Percentiles rank a stretch among this genome's conserved stretches.
phyloP scores from a whole-genome alignment of 2,797 vertebrate species.

The Brotula barbata region DNA sequence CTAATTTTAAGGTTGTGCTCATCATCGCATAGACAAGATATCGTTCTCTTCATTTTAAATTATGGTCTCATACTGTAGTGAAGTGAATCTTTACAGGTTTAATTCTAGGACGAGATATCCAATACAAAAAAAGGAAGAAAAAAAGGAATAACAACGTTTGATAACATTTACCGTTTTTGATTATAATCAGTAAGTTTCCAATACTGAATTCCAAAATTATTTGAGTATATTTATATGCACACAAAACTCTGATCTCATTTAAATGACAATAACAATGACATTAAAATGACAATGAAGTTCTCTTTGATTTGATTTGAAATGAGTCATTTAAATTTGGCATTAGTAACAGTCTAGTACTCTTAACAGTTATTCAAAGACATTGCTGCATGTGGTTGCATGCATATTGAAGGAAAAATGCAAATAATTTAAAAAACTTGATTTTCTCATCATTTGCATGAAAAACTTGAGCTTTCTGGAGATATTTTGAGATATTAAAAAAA shows the following conservation, averaged over 20 bases:
- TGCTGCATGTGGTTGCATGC: too few relatives aligned
- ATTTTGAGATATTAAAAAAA: too few relatives aligned
- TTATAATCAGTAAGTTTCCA: neutral
- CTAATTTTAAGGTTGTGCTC: constrained; percentile 24
- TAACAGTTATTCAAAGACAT: too few relatives aligned
- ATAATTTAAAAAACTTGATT: too few relatives aligned
- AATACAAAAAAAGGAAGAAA: neutral
- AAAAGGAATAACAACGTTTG: constrained; percentile 11
- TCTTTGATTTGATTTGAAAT: too few relatives aligned
- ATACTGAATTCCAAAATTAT: neutral
- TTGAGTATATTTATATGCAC: constrained; percentile 12
- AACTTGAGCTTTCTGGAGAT: too few relatives aligned
- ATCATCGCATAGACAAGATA: constrained; percentile 20
- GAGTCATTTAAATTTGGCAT: too few relatives aligned
- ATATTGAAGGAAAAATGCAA: too few relatives aligned
- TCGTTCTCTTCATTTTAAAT: constrained; percentile 16
- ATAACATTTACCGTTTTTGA: neutral
- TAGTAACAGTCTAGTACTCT: too few relatives aligned
- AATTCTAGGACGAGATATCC: constrained; percentile 2
- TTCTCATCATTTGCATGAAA: too few relatives aligned
- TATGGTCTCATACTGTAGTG: constrained; percentile 8
- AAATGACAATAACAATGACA: too few relatives aligned
- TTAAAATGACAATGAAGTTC: too few relatives aligned
- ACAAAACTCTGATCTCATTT: neutral
- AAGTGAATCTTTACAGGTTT: constrained; percentile 11